Percentiles rank a stretch among this genome's conserved stretches.
Evolutionary conservation across 2,113 vertebrate genomes (phyloP).

Genomic region (Tychaedon coryphoeus): DNA sequence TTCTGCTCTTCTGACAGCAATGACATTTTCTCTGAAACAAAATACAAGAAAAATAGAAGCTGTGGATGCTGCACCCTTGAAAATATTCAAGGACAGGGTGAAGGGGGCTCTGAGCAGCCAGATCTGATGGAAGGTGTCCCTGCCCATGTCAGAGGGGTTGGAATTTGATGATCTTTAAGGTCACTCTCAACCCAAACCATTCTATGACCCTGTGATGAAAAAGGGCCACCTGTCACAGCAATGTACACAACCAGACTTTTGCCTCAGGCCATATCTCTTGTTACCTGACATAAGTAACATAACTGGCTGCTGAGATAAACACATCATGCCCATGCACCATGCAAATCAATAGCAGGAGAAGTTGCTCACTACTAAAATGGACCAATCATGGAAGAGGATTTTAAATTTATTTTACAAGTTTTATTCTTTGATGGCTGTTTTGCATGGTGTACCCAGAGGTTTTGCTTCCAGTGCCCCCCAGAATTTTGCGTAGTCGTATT

Average conservation of each 20-base stretch:
- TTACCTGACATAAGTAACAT: neutral
- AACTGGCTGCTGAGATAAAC: neutral
- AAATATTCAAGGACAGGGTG: neutral
- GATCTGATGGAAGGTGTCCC: neutral
- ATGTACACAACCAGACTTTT: neutral
- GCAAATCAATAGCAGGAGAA: neutral
- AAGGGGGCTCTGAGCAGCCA: neutral
- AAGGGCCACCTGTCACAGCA: neutral
- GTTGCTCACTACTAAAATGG: neutral
- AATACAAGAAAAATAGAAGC: neutral
- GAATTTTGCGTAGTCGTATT: neutral
- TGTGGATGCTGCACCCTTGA: neutral
- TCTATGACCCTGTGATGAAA: neutral
- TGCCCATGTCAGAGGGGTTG: neutral
- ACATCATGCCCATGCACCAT: neutral
- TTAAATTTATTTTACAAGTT: neutral
- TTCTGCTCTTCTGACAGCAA: neutral
- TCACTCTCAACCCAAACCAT: neutral
- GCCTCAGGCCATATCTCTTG: neutral
- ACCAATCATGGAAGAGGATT: neutral
- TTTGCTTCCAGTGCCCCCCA: neutral
- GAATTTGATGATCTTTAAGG: neutral
- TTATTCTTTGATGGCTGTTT: neutral
- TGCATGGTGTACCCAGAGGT: neutral
- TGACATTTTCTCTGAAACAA: neutral